Evolutionary conservation across 2,888 invertebrate species (phyloP).

Genomic region (Phyto melanocephala): DNA sequence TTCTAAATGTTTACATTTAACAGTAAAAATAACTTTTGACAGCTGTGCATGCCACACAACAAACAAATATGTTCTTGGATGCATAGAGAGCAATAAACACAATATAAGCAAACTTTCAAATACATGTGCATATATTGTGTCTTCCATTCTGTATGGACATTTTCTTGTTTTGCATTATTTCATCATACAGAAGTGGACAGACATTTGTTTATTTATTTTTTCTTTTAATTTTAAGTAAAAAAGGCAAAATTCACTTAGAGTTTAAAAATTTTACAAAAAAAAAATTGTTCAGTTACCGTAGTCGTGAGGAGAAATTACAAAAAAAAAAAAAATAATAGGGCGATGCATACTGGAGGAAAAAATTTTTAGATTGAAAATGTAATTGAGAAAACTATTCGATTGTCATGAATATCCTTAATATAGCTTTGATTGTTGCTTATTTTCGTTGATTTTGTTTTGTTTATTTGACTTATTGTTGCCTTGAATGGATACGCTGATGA

Average conservation of each 20-base stretch:
- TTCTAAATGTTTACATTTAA: slow-evolving; percentile 63
- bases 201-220: slow-evolving; percentile 32
- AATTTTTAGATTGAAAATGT: not conserved
- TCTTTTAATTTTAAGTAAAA: slow-evolving; percentile 4
- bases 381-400: not conserved
- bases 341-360: not conserved
- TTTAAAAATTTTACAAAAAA: not conserved
- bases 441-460: slow-evolving; percentile 18
- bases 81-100: too few relatives aligned
- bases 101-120: too few relatives aligned
- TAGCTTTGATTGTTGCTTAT: slow-evolving; percentile 4
- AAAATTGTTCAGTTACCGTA: not conserved
- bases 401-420: slow-evolving; percentile 10
- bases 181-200: slow-evolving; percentile 17
- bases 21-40: slow-evolving; percentile 64
- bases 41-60: slow-evolving; percentile 61
- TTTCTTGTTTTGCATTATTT: slow-evolving; percentile 43
- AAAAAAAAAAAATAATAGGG: slow-evolving; percentile 27
- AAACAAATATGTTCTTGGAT: not conserved
- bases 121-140: not conserved
- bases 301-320: not conserved
- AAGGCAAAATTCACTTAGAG: slow-evolving; percentile 12
- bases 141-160: slow-evolving; percentile 14
- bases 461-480: slow-evolving; percentile 17
- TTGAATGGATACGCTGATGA: slow-evolving; percentile 24